A percentile compares a stretch with the other conserved stretches of the same genome.
phyloP scores from a whole-genome alignment of 2,888 invertebrate genomes.

The Dolichomitus sp. region DNA sequence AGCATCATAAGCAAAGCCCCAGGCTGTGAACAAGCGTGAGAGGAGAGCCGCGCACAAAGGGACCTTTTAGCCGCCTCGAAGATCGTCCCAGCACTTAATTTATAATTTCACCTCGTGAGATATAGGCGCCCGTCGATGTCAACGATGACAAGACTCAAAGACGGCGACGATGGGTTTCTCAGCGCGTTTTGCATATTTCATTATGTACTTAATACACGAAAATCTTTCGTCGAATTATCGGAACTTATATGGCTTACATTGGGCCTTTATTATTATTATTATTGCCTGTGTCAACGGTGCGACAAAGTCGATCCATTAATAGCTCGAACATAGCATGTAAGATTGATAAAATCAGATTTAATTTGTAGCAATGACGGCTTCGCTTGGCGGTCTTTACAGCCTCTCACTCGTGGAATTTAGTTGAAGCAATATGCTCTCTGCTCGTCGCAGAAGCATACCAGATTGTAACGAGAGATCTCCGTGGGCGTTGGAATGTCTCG shows the following conservation, averaged over 20 bases:
- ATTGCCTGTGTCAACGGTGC: neutral
- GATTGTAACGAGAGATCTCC: constrained; percentile 36
- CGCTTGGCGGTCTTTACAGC: constrained; percentile 40
- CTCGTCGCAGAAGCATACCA: constrained; percentile 14
- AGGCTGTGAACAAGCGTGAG: constrained; percentile 39
- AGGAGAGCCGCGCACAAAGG: constrained; percentile 62
- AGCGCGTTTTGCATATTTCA: neutral
- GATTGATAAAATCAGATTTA: constrained; percentile 50
- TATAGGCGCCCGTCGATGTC: constrained; percentile 51
- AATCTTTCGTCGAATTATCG: constrained; percentile 1
- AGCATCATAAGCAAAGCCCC: constrained; percentile 1
- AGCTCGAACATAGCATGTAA: neutral
- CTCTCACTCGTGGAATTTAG: constrained; percentile 42
- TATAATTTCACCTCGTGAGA: constrained; percentile 66
- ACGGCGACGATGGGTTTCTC: neutral
- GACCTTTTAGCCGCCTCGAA: constrained; percentile 69
- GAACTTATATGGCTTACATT: neutral
- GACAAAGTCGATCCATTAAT: neutral
- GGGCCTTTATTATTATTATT: neutral
- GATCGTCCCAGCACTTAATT: constrained; percentile 67
- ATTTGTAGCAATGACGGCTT: constrained; percentile 46
- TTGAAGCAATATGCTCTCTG: constrained; percentile 18
- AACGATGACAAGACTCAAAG: constrained; percentile 47
- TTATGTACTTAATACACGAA: neutral
- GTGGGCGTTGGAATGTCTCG: constrained; percentile 65